Evolutionary conservation across 1,140 invertebrate species (phyloP).

Genomic region (Zaprionus nigranus): DNA sequence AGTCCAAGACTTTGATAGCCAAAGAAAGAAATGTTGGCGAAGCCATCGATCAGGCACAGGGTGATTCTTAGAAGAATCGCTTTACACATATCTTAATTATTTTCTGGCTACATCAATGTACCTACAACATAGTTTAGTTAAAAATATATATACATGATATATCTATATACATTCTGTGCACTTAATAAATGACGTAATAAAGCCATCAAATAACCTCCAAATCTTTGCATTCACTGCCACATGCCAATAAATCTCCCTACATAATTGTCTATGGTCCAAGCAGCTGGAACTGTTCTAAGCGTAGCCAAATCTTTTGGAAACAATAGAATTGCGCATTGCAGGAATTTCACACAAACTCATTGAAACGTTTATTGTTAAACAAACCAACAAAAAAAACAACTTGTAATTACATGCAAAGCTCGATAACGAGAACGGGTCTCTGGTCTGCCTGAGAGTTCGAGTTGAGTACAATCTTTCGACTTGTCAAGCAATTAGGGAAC

Average conservation of each 20-base stretch:
- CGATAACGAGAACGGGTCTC: not conserved
- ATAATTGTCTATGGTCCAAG: not conserved
- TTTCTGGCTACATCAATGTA: not conserved
- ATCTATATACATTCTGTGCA: not conserved
- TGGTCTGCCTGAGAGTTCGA: not conserved
- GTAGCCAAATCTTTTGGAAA: not conserved
- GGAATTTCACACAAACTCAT: constrained; percentile 20
- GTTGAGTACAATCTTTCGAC: constrained; percentile 1
- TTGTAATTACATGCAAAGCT: constrained; percentile 23
- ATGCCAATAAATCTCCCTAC: not conserved
- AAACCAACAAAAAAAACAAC: not conserved
- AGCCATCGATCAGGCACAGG: constrained; percentile 4
- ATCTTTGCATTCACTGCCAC: not conserved
- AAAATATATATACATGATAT: not conserved
- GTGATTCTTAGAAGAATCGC: constrained; percentile 2
- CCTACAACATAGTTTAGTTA: not conserved
- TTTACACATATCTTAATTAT: not conserved
- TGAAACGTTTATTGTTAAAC: constrained; percentile 5
- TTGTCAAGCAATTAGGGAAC: constrained; percentile 13
- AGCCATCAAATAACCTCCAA: not conserved
- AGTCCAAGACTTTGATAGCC: constrained; percentile 36
- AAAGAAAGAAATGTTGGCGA: not conserved
- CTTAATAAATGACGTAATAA: not conserved
- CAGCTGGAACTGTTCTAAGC: not conserved
- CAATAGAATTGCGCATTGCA: constrained; percentile 1